Base-by-base conservation (phyloP, 2,113 vertebrate genomes). In the Gorsachius goisagi region DNA sequence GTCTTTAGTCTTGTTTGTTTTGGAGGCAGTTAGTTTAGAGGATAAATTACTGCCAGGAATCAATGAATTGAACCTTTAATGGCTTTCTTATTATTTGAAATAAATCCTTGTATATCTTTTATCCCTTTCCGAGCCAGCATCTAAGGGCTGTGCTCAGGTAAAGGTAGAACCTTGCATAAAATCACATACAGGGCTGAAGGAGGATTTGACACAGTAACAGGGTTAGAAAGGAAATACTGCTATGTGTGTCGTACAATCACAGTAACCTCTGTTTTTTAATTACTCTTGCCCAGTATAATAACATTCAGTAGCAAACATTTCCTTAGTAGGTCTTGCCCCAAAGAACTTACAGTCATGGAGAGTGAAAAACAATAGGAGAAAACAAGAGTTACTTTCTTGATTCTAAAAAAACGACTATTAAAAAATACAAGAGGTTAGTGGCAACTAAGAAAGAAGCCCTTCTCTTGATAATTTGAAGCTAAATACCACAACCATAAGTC, bases 401-500 rank as follows among this genome's bases (percentile, higher is more conserved):
- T 78, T 84, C 72, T 86, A 41, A 85, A 90, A 78, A 71, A 55
- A 28, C 28, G 20, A 32, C 39, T 55, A 30, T 71, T 73, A n/a
- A 66, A 84, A 85, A 78, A 68, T 55, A 50, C 0, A 22, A 74
- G 37, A 56, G 33, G 10, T 56, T 89, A 56, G 52, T 78, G 24
- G 44, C 58, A 89, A n/a, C 23, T 87, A 59, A 71, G 78, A 58
- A 92, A 69, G n/a, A 79, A 92, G 62, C 56, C 4, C 66, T 91
- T 79, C 58, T 95, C 33, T 44, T 94, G 81, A 19, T 75, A 82
- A 82, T 89, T 64, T 94, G 87, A 76, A 73, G 23, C 28, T 76
- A 62, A 97, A 97, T 96, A 68, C 87, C 91, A 66, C 62, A 79
- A 85, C 50, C 55, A 62, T 96, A 94, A 90, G 68, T 95, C 93